Conservation (phyloP, 2,797 vertebrate genomes). For the Naso thynnoides region DNA sequence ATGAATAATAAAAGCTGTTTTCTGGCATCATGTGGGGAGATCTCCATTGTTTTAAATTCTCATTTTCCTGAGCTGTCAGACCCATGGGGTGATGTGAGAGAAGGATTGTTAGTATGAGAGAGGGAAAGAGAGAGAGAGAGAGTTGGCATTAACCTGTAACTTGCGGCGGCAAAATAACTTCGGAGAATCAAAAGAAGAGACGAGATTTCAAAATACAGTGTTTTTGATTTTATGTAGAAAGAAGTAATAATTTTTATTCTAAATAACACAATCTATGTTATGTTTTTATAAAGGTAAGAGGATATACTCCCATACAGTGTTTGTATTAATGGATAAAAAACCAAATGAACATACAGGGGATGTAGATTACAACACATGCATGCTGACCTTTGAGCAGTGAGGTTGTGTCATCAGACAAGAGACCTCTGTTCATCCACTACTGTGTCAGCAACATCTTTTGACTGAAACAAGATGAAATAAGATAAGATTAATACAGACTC, state of each 20-base stretch:
- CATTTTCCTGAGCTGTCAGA: slow-evolving; percentile 74
- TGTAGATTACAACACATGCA: slow-evolving; percentile 1
- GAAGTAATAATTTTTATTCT: neutral
- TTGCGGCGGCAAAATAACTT: slow-evolving; percentile 13
- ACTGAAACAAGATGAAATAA: slow-evolving; percentile 26
- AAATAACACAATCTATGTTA: neutral
- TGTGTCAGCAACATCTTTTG: slow-evolving; percentile 29
- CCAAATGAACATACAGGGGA: neutral
- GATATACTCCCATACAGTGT: neutral
- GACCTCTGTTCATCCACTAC: slow-evolving; percentile 11
- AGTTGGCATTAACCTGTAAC: slow-evolving; percentile 29
- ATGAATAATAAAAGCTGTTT: slow-evolving; percentile 78
- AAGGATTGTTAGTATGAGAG: slow-evolving; percentile 45
- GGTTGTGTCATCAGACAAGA: slow-evolving; percentile 10
- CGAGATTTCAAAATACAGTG: neutral
- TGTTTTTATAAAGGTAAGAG: neutral
- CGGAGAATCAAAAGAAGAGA: neutral
- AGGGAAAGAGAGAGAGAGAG: slow-evolving; percentile 11
- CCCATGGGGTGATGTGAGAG: slow-evolving; percentile 63
- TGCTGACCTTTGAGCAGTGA: slow-evolving; percentile 18
- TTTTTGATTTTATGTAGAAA: neutral
- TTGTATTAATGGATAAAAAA: slow-evolving; percentile 5
- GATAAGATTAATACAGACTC: slow-evolving; percentile 24
- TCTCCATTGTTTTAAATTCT: slow-evolving; percentile 63
- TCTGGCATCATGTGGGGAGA: slow-evolving; percentile 58